Conservation (phyloP, 2,113 vertebrate genomes). For the Tragelaphus scriptus region DNA sequence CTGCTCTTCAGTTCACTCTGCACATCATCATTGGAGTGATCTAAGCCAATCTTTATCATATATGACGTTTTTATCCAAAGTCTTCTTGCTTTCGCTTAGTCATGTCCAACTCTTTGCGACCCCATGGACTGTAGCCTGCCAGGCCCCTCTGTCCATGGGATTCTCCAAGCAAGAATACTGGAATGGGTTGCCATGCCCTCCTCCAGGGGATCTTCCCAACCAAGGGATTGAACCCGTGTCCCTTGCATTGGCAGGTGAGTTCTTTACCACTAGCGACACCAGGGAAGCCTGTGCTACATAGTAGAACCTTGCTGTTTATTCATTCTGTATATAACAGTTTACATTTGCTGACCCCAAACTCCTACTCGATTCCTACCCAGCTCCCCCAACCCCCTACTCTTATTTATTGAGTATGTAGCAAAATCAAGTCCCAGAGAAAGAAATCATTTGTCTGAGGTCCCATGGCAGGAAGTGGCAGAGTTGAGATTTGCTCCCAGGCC, state of each 20-base stretch:
- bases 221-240: neutral
- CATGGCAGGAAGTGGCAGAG: neutral
- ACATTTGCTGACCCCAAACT: neutral
- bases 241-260: neutral
- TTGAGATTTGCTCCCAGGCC: neutral
- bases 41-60: neutral
- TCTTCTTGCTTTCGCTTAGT: neutral
- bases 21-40: neutral
- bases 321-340: neutral
- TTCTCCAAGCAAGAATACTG: neutral
- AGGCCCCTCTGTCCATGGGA: neutral
- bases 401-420: neutral
- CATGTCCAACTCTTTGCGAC: neutral
- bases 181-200: neutral
- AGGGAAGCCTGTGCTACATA: neutral
- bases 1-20: neutral
- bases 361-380: neutral
- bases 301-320: neutral
- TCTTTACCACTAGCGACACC: neutral
- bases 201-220: neutral
- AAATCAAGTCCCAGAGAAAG: neutral
- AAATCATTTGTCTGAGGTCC: neutral
- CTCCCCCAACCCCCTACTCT: neutral
- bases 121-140: neutral
- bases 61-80: neutral